These are phyloP conservation scores for Tenthredo notha DNA, from an alignment of 2,888 invertebrate genomes.

Conservation along the genomic window DNA sequence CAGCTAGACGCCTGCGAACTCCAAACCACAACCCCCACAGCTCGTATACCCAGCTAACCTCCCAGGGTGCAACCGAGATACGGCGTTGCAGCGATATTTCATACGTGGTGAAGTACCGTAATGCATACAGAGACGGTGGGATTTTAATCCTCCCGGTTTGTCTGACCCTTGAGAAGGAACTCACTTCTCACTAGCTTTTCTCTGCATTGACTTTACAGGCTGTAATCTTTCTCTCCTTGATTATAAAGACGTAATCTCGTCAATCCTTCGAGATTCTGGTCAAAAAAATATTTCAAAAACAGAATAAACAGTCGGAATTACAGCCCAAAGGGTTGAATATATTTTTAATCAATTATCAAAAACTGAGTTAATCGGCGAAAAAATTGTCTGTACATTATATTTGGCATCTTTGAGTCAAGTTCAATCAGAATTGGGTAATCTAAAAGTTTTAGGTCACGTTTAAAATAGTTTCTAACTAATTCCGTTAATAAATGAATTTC, in stretches of 20 bases:
- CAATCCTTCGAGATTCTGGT: background rate
- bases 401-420: conserved; percentile 57
- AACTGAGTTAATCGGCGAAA: background rate
- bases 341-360: background rate
- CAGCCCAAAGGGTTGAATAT: background rate
- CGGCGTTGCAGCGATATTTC: conserved; percentile 46
- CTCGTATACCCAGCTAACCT: conserved; percentile 3
- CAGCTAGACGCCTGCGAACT: conserved; percentile 32
- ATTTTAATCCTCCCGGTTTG: conserved; percentile 43
- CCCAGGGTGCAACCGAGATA: conserved; percentile 39
- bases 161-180: background rate
- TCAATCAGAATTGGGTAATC: conserved; percentile 60
- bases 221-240: background rate
- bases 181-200: background rate
- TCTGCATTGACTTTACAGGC: background rate
- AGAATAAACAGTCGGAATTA: no score
- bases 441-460: conserved; percentile 62
- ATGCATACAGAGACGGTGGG: conserved; percentile 44
- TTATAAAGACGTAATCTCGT: background rate
- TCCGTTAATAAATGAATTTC: conserved; percentile 43
- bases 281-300: background rate
- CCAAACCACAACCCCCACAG: conserved; percentile 21
- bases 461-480: conserved; percentile 56
- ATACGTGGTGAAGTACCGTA: conserved; percentile 46
- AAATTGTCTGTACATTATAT: background rate